Conservation (phyloP, 2,888 invertebrate species). For the Toxonevra muliebris region DNA sequence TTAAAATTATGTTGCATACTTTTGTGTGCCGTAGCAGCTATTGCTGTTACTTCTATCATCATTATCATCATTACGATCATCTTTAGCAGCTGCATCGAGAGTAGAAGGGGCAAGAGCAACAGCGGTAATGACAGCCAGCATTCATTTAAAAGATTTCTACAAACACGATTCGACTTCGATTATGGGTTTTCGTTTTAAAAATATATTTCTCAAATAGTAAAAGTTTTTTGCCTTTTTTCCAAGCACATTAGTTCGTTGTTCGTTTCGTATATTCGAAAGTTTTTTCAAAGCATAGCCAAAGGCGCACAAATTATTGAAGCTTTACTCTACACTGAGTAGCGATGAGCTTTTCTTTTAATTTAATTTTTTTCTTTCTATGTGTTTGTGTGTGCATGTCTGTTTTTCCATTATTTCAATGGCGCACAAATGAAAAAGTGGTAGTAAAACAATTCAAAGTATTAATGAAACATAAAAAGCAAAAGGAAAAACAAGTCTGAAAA, state of each 20-base stretch:
- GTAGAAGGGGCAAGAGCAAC: neutral
- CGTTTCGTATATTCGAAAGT: conserved; percentile 17
- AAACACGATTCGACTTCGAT: conserved; percentile 23
- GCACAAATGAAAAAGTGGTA: neutral
- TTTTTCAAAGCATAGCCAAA: conserved; percentile 30
- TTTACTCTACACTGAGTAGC: neutral
- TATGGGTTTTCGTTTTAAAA: conserved; percentile 23
- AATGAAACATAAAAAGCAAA: neutral
- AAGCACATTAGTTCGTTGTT: neutral
- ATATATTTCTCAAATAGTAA: conserved; percentile 7
- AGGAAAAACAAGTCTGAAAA: neutral
- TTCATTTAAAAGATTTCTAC: neutral
- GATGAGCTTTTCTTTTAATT: neutral
- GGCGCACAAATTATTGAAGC: conserved; percentile 13
- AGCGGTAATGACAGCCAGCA: too few relatives aligned
- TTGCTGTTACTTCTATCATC: neutral
- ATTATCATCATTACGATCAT: too few relatives aligned
- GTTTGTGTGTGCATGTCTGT: neutral
- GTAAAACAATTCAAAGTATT: neutral
- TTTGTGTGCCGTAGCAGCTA: conserved; percentile 21
- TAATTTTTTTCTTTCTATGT: neutral
- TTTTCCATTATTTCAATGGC: neutral
- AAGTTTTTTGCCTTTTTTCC: conserved; percentile 11
- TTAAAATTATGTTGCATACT: conserved; percentile 44
- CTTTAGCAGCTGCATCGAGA: too few relatives aligned